These are phyloP conservation scores for Equus przewalskii DNA, from an alignment of 2,113 vertebrate genomes.

Conservation along the genomic window DNA sequence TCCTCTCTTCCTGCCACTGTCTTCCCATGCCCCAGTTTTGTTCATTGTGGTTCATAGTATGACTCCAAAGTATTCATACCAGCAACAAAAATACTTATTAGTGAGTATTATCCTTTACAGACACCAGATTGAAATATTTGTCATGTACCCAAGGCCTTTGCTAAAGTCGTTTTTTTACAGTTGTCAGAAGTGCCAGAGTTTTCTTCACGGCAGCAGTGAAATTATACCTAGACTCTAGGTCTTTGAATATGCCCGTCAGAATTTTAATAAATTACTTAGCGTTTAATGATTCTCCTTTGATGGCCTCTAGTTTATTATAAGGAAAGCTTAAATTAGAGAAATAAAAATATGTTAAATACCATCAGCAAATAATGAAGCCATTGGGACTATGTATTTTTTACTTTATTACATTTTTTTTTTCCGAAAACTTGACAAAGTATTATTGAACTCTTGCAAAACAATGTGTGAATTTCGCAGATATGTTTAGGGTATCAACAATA, in stretches of 20 bases:
- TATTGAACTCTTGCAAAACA: background rate
- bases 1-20: background rate
- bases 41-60: background rate
- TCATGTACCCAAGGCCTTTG: background rate
- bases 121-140: conserved; percentile 14
- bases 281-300: background rate
- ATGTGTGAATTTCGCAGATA: background rate
- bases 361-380: background rate
- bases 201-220: background rate
- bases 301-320: background rate
- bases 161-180: background rate
- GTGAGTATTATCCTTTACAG: background rate
- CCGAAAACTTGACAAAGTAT: background rate
- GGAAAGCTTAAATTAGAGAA: background rate
- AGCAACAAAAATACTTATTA: background rate
- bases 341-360: background rate
- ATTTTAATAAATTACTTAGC: background rate
- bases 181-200: background rate
- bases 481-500: background rate
- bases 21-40: background rate
- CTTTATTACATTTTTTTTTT: background rate
- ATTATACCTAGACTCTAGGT: background rate
- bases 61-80: background rate
- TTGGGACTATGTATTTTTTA: background rate
- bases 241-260: background rate